These are phyloP conservation scores for Neodon shergylaensis DNA, from an alignment of 2,113 vertebrate species.

Conservation along the genomic window DNA sequence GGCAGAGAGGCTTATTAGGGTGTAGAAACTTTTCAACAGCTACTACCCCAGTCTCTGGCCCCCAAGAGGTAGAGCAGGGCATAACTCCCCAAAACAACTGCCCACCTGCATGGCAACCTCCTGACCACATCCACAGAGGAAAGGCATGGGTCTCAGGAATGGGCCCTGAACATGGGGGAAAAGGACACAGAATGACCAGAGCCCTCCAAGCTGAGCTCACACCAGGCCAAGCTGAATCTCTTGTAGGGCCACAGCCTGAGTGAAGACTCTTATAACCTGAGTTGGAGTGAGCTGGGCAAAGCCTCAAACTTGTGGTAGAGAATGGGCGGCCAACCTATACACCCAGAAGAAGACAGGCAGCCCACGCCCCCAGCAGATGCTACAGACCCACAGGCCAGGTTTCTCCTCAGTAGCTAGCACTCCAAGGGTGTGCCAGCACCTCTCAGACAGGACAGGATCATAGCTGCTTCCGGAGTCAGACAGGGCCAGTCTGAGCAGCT, in stretches of 20 bases:
- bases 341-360: background rate
- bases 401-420: background rate
- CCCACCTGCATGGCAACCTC: too few species aligned
- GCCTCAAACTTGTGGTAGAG: background rate
- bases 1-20: too few species aligned
- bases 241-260: background rate
- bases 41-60: background rate
- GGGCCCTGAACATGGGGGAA: background rate
- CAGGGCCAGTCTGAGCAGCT: background rate
- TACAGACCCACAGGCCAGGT: background rate
- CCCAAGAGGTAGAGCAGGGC: too few species aligned
- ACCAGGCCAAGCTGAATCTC: background rate
- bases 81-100: background rate
- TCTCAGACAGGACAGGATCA: background rate
- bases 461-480: too few species aligned
- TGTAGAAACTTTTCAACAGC: too few species aligned
- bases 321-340: background rate
- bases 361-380: background rate
- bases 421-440: background rate
- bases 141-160: too few species aligned
- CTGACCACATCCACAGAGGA: background rate
- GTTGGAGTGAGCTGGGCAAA: background rate
- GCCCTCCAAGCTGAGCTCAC: background rate
- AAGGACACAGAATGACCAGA: background rate
- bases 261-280: background rate